Evolutionary conservation across 2,888 invertebrate species (phyloP).

Genomic region (Saturnia japonica): DNA sequence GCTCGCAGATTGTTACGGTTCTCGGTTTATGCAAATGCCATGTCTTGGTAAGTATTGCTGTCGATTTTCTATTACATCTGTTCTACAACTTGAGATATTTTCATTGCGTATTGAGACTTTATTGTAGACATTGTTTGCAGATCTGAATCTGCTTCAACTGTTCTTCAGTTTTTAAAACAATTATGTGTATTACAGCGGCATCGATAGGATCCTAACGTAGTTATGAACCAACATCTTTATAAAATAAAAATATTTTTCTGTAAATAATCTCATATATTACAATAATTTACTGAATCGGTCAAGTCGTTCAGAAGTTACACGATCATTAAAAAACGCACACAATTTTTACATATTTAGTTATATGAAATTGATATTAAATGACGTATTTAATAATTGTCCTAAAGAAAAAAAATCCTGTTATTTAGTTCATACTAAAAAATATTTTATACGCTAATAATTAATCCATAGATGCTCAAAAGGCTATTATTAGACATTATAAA

Average conservation of each 20-base stretch:
- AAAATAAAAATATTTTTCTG: no score
- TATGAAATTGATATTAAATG: background rate
- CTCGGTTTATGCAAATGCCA: slow-evolving; percentile 50
- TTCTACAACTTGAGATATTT: slow-evolving; percentile 1
- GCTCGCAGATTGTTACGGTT: slow-evolving; percentile 43
- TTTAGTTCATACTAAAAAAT: background rate
- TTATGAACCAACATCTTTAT: no score
- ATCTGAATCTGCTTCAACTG: slow-evolving; percentile 8
- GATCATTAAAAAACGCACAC: no score
- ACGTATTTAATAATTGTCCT: background rate
- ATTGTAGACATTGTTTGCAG: slow-evolving; percentile 2
- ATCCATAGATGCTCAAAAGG: background rate
- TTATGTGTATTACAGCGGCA: no score
- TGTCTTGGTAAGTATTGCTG: slow-evolving; percentile 33
- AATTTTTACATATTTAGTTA: background rate
- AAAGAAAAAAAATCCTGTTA: background rate
- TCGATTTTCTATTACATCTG: slow-evolving; percentile 43
- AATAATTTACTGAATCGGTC: no score
- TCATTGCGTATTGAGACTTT: background rate
- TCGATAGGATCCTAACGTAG: no score
- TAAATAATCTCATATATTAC: no score
- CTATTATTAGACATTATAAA: background rate
- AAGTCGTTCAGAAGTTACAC: no score
- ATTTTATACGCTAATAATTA: background rate
- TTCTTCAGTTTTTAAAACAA: background rate